These are phyloP conservation scores for Hyposmocoma kahamanoa DNA, from an alignment of 1,140 invertebrate genomes.

Conservation along the genomic window DNA sequence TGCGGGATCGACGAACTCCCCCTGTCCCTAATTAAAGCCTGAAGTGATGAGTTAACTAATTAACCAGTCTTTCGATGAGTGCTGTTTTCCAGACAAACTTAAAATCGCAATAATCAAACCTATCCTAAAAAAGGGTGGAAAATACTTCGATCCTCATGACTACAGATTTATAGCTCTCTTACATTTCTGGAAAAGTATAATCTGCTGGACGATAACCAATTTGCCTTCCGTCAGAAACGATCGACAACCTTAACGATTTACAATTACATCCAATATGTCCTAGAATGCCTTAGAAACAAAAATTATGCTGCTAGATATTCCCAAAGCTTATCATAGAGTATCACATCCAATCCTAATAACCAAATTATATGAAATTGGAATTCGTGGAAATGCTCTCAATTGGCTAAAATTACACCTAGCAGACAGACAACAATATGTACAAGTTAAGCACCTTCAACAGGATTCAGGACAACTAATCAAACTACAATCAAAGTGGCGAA, in stretches of 20 bases:
- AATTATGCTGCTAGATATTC: not conserved
- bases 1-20: no score
- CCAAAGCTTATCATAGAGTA: slow-evolving; percentile 6
- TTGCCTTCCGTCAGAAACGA: not conserved
- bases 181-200: slow-evolving; percentile 1
- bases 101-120: no score
- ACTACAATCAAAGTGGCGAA: no score
- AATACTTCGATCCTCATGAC: no score
- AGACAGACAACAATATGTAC: not conserved
- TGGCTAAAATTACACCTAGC: slow-evolving; percentile 1
- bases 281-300: not conserved
- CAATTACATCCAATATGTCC: slow-evolving; percentile 1
- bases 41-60: no score
- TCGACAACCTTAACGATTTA: not conserved
- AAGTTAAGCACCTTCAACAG: not conserved
- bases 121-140: no score
- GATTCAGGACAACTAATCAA: not conserved
- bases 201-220: not conserved
- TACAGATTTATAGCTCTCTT: no score
- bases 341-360: not conserved
- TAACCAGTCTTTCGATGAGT: no score
- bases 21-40: no score
- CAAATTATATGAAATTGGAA: slow-evolving; percentile 3
- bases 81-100: no score
- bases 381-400: not conserved